Evolutionary conservation across 2,797 vertebrate species (phyloP), one percentile per base, ranked within the genome.

Genomic region (Leptodactylus fallax): DNA sequence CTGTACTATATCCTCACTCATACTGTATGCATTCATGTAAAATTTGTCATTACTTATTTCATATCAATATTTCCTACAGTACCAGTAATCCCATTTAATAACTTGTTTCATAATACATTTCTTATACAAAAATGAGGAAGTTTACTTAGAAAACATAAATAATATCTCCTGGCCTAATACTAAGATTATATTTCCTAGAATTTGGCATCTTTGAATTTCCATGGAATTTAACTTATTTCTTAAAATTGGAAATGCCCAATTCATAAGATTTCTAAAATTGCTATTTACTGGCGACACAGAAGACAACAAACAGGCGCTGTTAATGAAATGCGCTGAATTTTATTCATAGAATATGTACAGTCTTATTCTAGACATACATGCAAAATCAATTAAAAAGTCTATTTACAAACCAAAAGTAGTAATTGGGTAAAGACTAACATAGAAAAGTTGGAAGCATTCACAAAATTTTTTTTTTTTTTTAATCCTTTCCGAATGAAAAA

Each of bases 311-410:
- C 92, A 91, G 89, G 91, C 81, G 55, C 89, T 89, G 90, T 89
- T 94, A 95, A 96, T 93, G 94, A 97, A 97, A 96, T 89, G 92
- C 91, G 93, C 93, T 95, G 93, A 93, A 93, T 92, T 96, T 95
- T 96, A 94, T 96, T 97, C 95, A 97, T 91, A 92, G 91, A 91
- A 90, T 95, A 95, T 96, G 89, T 95, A 95, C 95, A 96, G 61
- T 60, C 90, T 86, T 60, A 89, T 87, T 90, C 92, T 90, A 86
- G 85, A 83, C 11, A 92, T 93, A 93, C 96, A 97, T 97, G 97
- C 96, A 95, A 93, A 91, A 92, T 91, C 87, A 90, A 93, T 94
- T 92, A 90, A 93, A 94, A 91, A n/a, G 61, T 92, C 65, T 94
- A 93, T 94, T 93, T 94, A 94, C 93, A 87, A 16, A 9, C 80